A percentile compares a stretch with the other conserved stretches of the same genome.
Evolutionary conservation across 2,888 invertebrate species (phyloP).

Genomic region (Macroteleia sp.): DNA sequence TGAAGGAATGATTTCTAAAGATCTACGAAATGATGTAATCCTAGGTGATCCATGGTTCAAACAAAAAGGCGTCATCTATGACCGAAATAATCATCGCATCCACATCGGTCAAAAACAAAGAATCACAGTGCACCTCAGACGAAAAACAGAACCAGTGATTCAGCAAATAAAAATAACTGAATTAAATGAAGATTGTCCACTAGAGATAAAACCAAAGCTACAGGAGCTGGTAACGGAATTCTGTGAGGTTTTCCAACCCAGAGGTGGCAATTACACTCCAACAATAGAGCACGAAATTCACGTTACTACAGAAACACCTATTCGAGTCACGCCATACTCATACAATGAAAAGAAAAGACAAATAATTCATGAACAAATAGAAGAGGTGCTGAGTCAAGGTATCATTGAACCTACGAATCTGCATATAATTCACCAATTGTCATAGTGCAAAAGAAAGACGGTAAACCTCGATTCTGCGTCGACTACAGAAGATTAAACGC

Average conservation of each 20-base stretch:
- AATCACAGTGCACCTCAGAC: not conserved
- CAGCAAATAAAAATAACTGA: too few species aligned
- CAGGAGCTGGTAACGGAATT: not conserved
- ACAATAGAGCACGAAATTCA: not conserved
- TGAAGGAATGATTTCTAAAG: conserved; percentile 10
- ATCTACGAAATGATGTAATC: conserved; percentile 11
- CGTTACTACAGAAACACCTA: not conserved
- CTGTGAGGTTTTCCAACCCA: not conserved
- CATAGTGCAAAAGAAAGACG: too few species aligned
- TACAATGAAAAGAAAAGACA: not conserved
- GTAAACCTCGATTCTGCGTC: too few species aligned
- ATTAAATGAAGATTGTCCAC: too few species aligned
- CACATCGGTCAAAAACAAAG: not conserved
- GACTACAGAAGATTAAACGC: too few species aligned
- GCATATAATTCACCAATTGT: too few species aligned
- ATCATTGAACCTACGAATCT: conserved; percentile 24
- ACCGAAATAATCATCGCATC: not conserved
- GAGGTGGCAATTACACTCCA: too few species aligned
- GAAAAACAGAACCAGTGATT: too few species aligned
- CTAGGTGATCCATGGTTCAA: conserved; percentile 32
- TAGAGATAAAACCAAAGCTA: too few species aligned
- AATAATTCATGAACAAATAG: not conserved
- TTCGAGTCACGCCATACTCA: not conserved
- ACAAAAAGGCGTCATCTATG: conserved; percentile 15
- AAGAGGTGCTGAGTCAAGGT: not conserved